Percentiles rank a stretch among this genome's conserved stretches.
Conservation (phyloP, 2,797 vertebrate species). For the Tolypeutes matacus region DNA sequence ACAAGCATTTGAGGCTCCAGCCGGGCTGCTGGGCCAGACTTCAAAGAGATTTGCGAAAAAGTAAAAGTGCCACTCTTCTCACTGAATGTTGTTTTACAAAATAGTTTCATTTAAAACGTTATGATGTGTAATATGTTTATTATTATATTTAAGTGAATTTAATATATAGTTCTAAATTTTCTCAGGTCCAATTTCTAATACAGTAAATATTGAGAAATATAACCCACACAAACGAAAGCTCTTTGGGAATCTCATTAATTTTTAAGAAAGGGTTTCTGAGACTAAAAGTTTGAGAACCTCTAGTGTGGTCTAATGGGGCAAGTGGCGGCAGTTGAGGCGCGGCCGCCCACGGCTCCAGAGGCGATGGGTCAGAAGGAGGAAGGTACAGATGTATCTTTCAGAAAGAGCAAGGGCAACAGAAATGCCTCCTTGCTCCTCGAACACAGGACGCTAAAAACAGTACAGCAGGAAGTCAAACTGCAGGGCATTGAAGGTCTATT, state of each 20-base stretch:
- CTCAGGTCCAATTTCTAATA: background rate
- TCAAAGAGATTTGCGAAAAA: background rate
- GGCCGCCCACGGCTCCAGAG: too few relatives aligned
- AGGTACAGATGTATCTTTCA: background rate
- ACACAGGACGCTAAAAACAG: background rate
- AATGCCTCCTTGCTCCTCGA: background rate
- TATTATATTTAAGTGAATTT: slow-evolving; percentile 27
- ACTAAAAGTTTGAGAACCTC: background rate
- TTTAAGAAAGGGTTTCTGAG: slow-evolving; percentile 46
- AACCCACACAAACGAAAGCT: background rate
- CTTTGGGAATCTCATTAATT: background rate
- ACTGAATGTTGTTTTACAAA: background rate
- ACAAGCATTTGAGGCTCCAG: background rate
- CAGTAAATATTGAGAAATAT: background rate
- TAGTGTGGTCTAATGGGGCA: rapidly evolving
- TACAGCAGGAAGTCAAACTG: background rate
- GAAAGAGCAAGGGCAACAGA: background rate
- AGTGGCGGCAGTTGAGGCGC: background rate
- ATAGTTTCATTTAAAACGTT: slow-evolving; percentile 32
- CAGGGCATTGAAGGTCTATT: background rate
- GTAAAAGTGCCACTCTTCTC: background rate
- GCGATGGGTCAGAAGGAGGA: too few relatives aligned
- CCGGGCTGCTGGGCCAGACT: background rate
- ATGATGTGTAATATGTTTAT: background rate
- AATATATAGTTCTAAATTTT: slow-evolving; percentile 14